Evolutionary conservation across 2,797 vertebrate species (phyloP).

Genomic region (Halcyon leucocephala): DNA sequence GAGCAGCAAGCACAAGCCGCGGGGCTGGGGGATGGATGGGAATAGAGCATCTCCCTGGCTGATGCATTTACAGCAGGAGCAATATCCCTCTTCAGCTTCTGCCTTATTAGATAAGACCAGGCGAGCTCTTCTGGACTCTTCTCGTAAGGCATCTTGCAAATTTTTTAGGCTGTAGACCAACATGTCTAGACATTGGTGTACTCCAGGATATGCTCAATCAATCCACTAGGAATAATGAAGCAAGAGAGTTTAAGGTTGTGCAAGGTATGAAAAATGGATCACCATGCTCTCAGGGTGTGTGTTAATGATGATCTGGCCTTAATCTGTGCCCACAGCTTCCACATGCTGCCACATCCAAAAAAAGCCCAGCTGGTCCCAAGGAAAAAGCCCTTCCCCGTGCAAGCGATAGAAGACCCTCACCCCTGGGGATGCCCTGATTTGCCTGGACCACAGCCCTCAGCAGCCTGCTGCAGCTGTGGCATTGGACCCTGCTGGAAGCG

Average conservation of each 20-base stretch:
- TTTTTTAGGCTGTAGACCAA: not conserved
- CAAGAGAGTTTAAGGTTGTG: not conserved
- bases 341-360: not conserved
- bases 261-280: not conserved
- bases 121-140: not conserved
- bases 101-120: not conserved
- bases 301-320: not conserved
- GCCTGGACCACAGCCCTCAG: no score
- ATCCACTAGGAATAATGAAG: not conserved
- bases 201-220: not conserved
- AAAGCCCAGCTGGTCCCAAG: not conserved
- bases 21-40: not conserved
- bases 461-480: not conserved
- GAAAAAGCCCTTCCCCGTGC: fast-evolving
- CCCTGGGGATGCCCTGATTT: fast-evolving
- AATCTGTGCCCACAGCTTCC: not conserved
- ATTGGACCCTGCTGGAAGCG: not conserved
- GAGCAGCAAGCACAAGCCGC: not conserved
- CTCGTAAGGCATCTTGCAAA: not conserved
- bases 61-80: not conserved
- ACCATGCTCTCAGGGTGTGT: fast-evolving
- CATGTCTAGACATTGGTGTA: not conserved
- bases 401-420: not conserved
- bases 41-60: not conserved
- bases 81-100: not conserved